Evolutionary conservation across 37 sponge, comb jelly and placozoan species (phyloP).

Genomic region (Axinella damicornis): DNA sequence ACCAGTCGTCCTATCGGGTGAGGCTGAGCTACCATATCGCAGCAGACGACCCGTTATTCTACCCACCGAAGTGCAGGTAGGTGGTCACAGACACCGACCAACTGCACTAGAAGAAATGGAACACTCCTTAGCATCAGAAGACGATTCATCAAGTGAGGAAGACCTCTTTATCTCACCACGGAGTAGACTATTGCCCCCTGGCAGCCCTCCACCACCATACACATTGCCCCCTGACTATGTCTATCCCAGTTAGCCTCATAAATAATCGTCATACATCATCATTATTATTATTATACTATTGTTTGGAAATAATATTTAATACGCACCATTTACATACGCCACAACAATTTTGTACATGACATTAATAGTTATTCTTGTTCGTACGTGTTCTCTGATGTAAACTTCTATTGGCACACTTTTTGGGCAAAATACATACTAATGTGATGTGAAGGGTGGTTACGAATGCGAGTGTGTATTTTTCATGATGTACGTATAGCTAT

Average conservation of each 20-base stretch:
- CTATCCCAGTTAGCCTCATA: not conserved
- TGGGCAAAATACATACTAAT: too few species aligned
- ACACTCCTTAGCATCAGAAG: not conserved
- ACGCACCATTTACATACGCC: too few species aligned
- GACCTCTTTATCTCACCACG: not conserved
- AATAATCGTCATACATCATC: too few species aligned
- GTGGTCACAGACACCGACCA: not conserved
- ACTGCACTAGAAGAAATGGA: not conserved
- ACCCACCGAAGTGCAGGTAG: not conserved
- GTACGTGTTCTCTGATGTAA: too few species aligned
- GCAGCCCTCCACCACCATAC: slow-evolving; percentile 11
- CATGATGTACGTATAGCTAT: too few species aligned
- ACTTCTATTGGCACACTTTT: too few species aligned
- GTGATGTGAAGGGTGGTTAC: too few species aligned
- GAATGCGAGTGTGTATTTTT: too few species aligned
- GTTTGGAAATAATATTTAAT: too few species aligned
- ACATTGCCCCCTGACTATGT: slow-evolving; percentile 6
- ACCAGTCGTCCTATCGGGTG: slow-evolving; percentile 51
- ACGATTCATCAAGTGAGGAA: slow-evolving; percentile 6
- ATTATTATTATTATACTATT: too few species aligned
- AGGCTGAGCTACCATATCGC: slow-evolving; percentile 23
- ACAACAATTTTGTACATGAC: too few species aligned
- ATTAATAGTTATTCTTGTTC: too few species aligned
- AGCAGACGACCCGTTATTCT: slow-evolving; percentile 28
- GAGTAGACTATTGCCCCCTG: not conserved